Base-by-base conservation (phyloP, 1,140 invertebrate species). In the Orussus abietinus region DNA sequence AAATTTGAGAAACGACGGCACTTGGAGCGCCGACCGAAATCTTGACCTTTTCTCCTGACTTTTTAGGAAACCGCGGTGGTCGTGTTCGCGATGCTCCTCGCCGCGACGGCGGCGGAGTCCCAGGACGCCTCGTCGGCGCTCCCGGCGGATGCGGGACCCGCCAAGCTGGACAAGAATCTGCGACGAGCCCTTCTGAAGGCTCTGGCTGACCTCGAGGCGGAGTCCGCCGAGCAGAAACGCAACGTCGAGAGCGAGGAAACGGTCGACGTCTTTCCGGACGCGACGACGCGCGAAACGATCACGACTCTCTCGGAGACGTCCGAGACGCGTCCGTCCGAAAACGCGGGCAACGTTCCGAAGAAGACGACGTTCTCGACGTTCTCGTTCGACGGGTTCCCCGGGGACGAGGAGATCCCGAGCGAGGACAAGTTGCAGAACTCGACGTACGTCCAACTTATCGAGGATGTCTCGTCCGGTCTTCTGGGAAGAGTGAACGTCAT, bases 161-260 rank as follows among this genome's bases (percentile, higher is more conserved):
- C 82, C 0, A 76, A 78, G 36, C 53, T 86, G 28, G 83, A 86
- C 63, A 83, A 82, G 22, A 81, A 79, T 28, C 74, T 86, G 31
- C 69, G 83, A 4, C 80, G 80, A 63, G 83, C 83, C 1, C 62
- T 86, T n/a, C 60, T 86, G 6, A 80, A 80, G 59, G 84, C 84
- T 2, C 68, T 86, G 0, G 80, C 78, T 29, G 81, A 85, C 46
- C 61, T 86, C 20, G 83, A 86, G 36, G 55, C 61, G 0, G 69
- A 72, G 38, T 72, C 71, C 0, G 69, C 62, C 1, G 71, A 74
- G 34, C 64, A 72, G 15, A 0, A n/a, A 12, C 53, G 68, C 14
- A 58, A 59, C n/a, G 56, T 65, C 0, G 43, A 64, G 5, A 55
- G 55, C 0, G 48, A 59, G 0, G 25, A 37, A 4, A 11, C 19